These are phyloP conservation scores for Darevskia nairensis DNA, from an alignment of 2,797 vertebrate species.

Conservation along the genomic window DNA sequence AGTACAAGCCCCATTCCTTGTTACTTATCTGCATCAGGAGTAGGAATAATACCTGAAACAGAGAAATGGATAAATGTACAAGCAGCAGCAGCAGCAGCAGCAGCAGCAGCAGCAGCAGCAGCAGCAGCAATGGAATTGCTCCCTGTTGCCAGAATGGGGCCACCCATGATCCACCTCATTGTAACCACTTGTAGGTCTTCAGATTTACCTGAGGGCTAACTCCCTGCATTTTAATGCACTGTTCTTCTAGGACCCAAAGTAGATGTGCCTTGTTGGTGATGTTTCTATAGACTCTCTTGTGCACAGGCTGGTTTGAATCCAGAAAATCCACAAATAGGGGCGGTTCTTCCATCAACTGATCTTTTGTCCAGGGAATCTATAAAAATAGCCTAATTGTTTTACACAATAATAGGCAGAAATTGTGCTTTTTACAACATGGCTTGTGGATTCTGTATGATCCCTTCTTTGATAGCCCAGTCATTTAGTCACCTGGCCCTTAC, in stretches of 20 bases:
- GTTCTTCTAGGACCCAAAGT: conserved; percentile 60
- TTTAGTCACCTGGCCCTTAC: not conserved
- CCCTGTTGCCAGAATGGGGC: not conserved
- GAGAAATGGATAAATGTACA: not conserved
- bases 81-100: not conserved
- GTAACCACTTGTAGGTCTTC: not conserved
- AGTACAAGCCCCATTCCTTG: too few relatives aligned
- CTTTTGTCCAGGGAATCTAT: conserved; percentile 63
- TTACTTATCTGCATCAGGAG: too few relatives aligned
- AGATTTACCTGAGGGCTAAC: conserved; percentile 52
- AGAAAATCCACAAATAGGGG: conserved; percentile 75
- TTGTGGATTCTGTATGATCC: not conserved
- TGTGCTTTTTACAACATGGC: not conserved
- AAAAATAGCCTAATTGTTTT: conserved; percentile 3
- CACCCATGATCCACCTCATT: not conserved
- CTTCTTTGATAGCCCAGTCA: not conserved
- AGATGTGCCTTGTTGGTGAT: conserved; percentile 63
- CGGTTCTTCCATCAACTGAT: conserved; percentile 66
- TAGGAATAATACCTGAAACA: too few relatives aligned
- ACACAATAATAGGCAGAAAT: not conserved
- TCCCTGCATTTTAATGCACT: conserved; percentile 55
- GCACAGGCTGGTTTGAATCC: conserved; percentile 60
- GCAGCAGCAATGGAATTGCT: not conserved
- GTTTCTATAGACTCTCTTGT: conserved; percentile 65
- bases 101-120: not conserved